phyloP scores from a whole-genome alignment of 2,888 invertebrate genomes.

The Pandemis heparana region DNA sequence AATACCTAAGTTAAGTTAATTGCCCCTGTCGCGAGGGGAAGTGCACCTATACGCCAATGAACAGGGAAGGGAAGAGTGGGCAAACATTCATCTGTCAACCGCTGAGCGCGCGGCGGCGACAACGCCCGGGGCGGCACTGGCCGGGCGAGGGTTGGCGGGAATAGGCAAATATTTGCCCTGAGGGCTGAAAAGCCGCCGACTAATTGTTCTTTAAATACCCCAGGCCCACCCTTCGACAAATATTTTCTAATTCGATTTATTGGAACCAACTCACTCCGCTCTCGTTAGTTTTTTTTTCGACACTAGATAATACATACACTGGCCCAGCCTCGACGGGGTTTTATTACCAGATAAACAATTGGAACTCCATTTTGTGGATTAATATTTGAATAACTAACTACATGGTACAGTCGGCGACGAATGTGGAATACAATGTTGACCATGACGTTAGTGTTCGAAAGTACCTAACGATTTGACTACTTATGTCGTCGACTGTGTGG shows the following conservation, averaged over 20 bases:
- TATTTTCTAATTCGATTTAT: conserved; percentile 81
- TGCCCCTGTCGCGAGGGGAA: conserved; percentile 64
- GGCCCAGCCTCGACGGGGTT: conserved; percentile 53
- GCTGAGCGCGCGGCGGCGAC: conserved; percentile 54
- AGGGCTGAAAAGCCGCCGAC: conserved; percentile 81
- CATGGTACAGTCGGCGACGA: conserved; percentile 4
- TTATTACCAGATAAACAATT: conserved; percentile 68
- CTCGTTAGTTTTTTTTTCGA: conserved; percentile 63
- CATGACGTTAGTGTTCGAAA: neutral
- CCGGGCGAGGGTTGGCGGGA: conserved; percentile 82
- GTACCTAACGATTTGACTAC: neutral
- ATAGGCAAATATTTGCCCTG: conserved; percentile 81
- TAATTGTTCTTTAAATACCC: conserved; percentile 85
- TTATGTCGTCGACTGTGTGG: neutral
- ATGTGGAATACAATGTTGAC: neutral
- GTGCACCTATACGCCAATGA: conserved; percentile 64
- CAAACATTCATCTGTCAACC: conserved; percentile 80
- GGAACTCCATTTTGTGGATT: conserved; percentile 33
- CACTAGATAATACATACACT: conserved; percentile 47
- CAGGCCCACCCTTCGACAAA: conserved; percentile 77
- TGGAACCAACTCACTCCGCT: conserved; percentile 68
- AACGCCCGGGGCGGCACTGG: conserved; percentile 75
- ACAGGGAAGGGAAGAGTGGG: conserved; percentile 66
- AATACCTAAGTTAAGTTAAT: conserved; percentile 52
- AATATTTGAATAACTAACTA: conserved; percentile 40